Evolutionary conservation across 2,113 vertebrate genomes (phyloP), one percentile per base, ranked within the genome.

Genomic region (Hipposideros armiger): DNA sequence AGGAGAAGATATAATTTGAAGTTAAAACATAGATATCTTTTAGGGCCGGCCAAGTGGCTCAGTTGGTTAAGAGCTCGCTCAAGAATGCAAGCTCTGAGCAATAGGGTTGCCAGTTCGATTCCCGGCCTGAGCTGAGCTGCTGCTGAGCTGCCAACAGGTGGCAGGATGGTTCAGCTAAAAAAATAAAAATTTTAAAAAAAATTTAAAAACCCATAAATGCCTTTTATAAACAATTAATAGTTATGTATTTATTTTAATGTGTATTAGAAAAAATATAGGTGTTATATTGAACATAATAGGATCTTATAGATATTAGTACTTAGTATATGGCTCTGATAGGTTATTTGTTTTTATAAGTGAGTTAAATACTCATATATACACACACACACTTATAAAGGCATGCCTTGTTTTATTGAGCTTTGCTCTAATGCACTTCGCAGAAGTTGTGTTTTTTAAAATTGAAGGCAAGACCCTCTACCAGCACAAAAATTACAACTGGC

Each of bases 261-360:
- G 22, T 26, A 88, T 58, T 90, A 47, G 20, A 50, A 52, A 81
- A 90, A 88, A 92, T 80, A 45, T 22, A 80, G 5, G 9, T 50
- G 9, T 13, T 13, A 14, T 67, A 26, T 0, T 82, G 7, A 92
- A 30, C 60, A 69, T 26, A 77, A 36, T 36, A 92, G 30, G 69
- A 82, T 80, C 30, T 62, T 83, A 80, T 7, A 69, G 26, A 80
- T 60, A 77, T 40, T 78, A 45, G 16, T 40, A 22, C 32, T 62
- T 87, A 58, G 17, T 64, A 70, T 50, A 69, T 54, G 22, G 6
- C 36, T 87, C 15, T 76, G n/a, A 1, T 64, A 93, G 2, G 58
- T 60, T 93, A 13, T 58, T 90, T 93, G 22, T 58, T 90, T 83
- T 66, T 94, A 50, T 15, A 77, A 66, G 45, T 73, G 24, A 74